phyloP scores from a whole-genome alignment of 2,888 invertebrate genomes.

The Prenolepis imparis region DNA sequence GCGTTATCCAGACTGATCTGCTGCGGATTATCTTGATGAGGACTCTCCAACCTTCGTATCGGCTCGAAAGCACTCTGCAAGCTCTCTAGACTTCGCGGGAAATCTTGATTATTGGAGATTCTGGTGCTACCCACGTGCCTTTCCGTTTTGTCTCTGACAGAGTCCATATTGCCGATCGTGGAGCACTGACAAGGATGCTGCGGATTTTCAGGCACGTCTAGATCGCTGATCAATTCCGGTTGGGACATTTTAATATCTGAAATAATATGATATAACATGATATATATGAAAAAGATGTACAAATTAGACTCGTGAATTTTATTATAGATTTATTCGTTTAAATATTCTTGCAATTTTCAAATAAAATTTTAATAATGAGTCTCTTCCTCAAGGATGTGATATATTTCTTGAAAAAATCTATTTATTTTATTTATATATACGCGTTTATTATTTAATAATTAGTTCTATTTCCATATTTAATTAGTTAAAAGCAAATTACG shows the following conservation, averaged over 20 bases:
- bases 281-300: neutral
- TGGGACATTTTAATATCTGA: conserved; percentile 76
- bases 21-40: conserved; percentile 75
- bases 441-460: neutral
- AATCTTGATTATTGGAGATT: conserved; percentile 72
- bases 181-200: conserved; percentile 79
- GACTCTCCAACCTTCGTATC: conserved; percentile 74
- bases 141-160: conserved; percentile 74
- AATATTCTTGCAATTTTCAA: neutral
- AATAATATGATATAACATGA: conserved; percentile 38
- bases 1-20: conserved; percentile 72
- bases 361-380: neutral
- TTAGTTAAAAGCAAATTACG: neutral
- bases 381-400: neutral
- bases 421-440: neutral
- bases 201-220: conserved; percentile 73
- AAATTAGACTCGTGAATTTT: neutral
- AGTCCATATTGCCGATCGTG: conserved; percentile 74
- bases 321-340: neutral
- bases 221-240: conserved; percentile 70
- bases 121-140: conserved; percentile 72
- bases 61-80: conserved; percentile 76
- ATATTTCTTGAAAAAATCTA: neutral
- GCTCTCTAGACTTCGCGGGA: conserved; percentile 72
- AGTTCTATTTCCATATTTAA: neutral